Conservation (phyloP, 2,888 invertebrate species). For the Ametastegia equiseti region DNA sequence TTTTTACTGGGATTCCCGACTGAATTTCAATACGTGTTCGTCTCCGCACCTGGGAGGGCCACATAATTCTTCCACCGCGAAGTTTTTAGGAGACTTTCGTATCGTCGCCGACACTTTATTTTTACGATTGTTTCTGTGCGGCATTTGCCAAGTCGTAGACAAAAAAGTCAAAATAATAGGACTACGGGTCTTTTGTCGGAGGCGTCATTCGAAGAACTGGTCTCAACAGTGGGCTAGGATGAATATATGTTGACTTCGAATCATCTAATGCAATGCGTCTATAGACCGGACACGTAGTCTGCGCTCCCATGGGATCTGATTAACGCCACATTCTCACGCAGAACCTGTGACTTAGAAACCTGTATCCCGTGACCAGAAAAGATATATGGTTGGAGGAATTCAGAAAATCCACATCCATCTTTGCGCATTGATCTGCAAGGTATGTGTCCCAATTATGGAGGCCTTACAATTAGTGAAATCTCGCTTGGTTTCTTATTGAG, state of each 20-base stretch:
- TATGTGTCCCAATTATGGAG: no score
- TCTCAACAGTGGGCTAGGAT: neutral
- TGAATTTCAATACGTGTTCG: constrained; percentile 5
- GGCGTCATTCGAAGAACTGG: neutral
- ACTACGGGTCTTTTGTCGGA: neutral
- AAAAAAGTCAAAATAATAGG: neutral
- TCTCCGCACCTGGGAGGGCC: neutral
- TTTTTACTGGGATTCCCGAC: neutral
- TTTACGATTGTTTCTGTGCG: neutral
- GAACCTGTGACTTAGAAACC: neutral
- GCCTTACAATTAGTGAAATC: no score
- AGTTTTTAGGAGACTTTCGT: neutral
- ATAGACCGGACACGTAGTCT: neutral
- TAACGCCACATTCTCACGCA: neutral
- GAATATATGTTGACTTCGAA: neutral
- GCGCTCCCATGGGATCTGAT: neutral
- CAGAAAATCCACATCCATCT: neutral
- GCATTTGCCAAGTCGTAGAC: neutral
- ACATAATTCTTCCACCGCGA: neutral
- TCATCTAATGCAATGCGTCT: neutral
- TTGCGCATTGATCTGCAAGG: no score
- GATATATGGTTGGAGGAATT: neutral
- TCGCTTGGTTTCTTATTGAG: no score
- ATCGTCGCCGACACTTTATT: neutral
- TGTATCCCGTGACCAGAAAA: neutral